A percentile compares a stretch with the other conserved stretches of the same genome.
These are phyloP conservation scores for Scaptomyza flava DNA, from an alignment of 2,888 invertebrate genomes.

Conservation along the genomic window DNA sequence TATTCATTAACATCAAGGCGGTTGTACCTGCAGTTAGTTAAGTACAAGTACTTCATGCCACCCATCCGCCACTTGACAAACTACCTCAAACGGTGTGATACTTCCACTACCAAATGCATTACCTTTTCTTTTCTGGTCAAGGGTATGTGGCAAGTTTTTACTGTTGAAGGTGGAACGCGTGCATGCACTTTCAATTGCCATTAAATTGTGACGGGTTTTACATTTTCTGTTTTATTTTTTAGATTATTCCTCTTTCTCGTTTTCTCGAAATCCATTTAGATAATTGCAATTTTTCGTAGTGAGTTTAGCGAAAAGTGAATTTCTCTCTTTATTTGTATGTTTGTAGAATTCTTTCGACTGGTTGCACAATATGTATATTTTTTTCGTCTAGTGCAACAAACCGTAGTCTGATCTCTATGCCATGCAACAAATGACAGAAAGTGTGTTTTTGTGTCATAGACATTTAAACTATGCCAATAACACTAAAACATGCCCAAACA, in stretches of 20 bases:
- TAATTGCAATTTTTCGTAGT: constrained; percentile 66
- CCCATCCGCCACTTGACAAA: constrained; percentile 1
- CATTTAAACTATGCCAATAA: constrained; percentile 24
- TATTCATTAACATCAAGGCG: constrained; percentile 42
- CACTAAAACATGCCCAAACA: constrained; percentile 24
- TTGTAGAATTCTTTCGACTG: constrained; percentile 52
- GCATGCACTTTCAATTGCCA: constrained; percentile 52
- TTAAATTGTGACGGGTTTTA: constrained; percentile 16
- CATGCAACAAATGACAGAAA: constrained; percentile 63
- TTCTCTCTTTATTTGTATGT: constrained; percentile 40
- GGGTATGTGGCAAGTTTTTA: constrained; percentile 5
- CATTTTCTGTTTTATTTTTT: background rate
- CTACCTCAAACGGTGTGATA: constrained; percentile 27
- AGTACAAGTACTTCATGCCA: background rate
- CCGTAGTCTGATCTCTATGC: constrained; percentile 25
- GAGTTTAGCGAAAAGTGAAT: constrained; percentile 47
- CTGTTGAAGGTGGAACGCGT: constrained; percentile 17
- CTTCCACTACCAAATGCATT: background rate
- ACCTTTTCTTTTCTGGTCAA: constrained; percentile 3
- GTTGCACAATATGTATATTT: constrained; percentile 57
- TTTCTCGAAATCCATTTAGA: constrained; percentile 64
- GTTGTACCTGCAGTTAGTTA: constrained; percentile 29
- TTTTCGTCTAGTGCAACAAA: constrained; percentile 38
- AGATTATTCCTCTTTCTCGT: background rate
- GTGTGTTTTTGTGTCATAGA: constrained; percentile 69